A percentile compares a stretch with the other conserved stretches of the same genome.
Conservation (phyloP, 2,797 vertebrate genomes). For the Danio kyathit region DNA sequence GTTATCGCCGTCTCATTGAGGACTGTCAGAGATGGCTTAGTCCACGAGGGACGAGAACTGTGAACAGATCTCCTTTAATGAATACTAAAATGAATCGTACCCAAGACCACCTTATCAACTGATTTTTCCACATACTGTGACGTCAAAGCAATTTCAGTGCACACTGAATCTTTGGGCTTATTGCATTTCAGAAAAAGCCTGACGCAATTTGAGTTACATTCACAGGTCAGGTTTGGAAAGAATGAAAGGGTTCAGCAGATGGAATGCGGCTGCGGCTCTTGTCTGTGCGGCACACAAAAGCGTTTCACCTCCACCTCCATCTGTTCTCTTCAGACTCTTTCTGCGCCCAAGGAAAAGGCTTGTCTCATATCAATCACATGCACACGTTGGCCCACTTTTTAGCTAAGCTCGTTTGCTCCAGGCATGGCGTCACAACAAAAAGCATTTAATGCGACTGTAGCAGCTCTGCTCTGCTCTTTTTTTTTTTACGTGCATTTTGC, state of each 20-base stretch:
- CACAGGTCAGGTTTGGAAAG: constrained; percentile 1
- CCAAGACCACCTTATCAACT: background rate
- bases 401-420: constrained; percentile 22
- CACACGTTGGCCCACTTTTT: constrained; percentile 42
- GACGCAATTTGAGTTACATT: background rate
- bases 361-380: constrained; percentile 43
- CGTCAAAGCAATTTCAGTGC: background rate
- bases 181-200: background rate
- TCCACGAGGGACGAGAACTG: background rate
- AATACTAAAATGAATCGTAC: constrained; percentile 12
- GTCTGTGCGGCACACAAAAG: constrained; percentile 48
- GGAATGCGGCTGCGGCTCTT: constrained; percentile 27
- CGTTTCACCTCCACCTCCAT: constrained; percentile 54
- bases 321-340: constrained; percentile 52
- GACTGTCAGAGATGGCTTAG: constrained; percentile 7
- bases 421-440: constrained; percentile 10
- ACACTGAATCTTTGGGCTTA: background rate
- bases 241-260: constrained; percentile 56
- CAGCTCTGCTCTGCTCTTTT: constrained; percentile 7
- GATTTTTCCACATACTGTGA: background rate
- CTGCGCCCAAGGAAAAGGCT: constrained; percentile 36
- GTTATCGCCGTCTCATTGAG: background rate
- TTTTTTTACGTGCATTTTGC: constrained; percentile 51
- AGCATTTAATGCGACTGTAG: constrained; percentile 15
- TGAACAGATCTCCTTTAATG: background rate